Conservation (phyloP, 2,797 vertebrate genomes). For the Halcyon smyrnensis region DNA sequence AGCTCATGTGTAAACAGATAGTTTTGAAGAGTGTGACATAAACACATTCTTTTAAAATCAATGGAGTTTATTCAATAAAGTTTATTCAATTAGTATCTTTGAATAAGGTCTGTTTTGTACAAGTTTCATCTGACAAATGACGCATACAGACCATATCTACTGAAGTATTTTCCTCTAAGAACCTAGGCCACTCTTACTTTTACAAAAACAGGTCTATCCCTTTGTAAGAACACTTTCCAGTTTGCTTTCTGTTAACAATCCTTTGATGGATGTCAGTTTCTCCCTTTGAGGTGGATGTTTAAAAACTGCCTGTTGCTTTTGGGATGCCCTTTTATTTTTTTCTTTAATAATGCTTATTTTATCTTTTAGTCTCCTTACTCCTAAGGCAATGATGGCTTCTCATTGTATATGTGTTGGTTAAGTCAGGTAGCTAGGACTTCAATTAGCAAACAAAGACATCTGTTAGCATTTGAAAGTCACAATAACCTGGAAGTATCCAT, state of each 20-base stretch:
- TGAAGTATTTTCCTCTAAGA: neutral
- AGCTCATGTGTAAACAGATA: neutral
- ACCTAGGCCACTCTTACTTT: neutral
- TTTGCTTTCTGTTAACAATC: neutral
- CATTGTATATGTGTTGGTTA: neutral
- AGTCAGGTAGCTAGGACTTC: neutral
- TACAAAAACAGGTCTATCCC: neutral
- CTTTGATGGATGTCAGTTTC: neutral
- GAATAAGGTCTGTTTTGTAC: neutral
- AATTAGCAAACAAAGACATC: neutral
- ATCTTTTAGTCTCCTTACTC: neutral
- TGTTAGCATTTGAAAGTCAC: neutral
- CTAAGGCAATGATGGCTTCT: neutral
- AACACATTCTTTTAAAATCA: neutral
- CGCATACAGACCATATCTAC: neutral
- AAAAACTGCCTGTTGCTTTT: neutral
- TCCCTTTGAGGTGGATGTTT: neutral
- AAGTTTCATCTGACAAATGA: neutral
- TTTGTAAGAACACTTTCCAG: neutral
- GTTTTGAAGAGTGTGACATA: neutral
- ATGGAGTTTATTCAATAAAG: neutral
- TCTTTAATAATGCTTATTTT: neutral
- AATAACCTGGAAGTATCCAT: neutral
- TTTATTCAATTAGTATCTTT: neutral
- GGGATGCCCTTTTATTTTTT: neutral